These are phyloP conservation scores for Netta rufina DNA, from an alignment of 2,797 vertebrate genomes.

Conservation along the genomic window DNA sequence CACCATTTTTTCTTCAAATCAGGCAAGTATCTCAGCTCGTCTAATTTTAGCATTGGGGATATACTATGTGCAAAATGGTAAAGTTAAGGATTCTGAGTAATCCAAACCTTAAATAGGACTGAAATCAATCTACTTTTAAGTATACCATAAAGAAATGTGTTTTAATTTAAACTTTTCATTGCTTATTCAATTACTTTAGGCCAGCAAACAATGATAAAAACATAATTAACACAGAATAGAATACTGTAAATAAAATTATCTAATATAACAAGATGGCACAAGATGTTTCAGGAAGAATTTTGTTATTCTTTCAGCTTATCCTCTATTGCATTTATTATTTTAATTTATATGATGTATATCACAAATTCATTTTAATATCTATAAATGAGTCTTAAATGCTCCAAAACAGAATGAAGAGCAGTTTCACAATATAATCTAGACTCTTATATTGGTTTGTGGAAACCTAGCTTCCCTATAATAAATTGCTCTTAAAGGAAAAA, in stretches of 20 bases:
- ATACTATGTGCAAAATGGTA: neutral
- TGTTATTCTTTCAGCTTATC: neutral
- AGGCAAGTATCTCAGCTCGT: neutral
- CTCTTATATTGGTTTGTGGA: neutral
- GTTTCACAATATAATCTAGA: neutral
- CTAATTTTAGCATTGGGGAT: neutral
- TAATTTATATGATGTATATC: neutral
- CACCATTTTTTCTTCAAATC: neutral
- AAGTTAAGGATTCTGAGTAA: neutral
- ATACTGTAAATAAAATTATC: neutral
- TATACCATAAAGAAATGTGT: neutral
- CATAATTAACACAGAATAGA: neutral
- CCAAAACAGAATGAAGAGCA: neutral
- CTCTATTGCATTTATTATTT: neutral
- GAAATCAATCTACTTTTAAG: neutral
- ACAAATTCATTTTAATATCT: neutral
- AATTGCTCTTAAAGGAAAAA: neutral
- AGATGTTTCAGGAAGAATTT: neutral
- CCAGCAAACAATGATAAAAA: neutral
- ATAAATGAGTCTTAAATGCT: neutral
- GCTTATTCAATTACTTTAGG: neutral
- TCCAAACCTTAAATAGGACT: neutral
- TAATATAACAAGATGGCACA: neutral
- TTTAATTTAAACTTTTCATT: neutral
- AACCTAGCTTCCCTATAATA: neutral